Conservation (phyloP, 2,888 invertebrate genomes). For the Euplagia quadripunctaria region DNA sequence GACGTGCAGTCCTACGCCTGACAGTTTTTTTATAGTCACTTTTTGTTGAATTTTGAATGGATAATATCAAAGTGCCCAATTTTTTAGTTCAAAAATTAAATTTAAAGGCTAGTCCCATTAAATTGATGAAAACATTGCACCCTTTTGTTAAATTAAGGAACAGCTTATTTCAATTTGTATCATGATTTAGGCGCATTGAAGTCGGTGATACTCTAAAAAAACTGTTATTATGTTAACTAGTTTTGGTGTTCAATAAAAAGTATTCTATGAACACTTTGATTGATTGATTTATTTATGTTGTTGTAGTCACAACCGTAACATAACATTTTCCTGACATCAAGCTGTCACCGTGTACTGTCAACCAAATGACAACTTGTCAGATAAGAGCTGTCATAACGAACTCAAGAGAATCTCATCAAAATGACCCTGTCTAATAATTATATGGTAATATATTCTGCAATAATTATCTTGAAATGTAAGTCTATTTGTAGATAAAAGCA, state of each 20-base stretch:
- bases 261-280: neutral
- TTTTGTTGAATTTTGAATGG: too few relatives aligned
- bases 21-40: neutral
- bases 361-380: conserved; percentile 43
- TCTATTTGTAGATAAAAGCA: neutral
- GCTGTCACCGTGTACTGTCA: conserved; percentile 37
- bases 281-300: conserved; percentile 1
- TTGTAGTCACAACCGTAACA: conserved; percentile 17
- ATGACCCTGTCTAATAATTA: conserved; percentile 2
- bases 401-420: conserved; percentile 34
- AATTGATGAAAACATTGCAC: too few relatives aligned
- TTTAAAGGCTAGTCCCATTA: too few relatives aligned
- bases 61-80: too few relatives aligned
- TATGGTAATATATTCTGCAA: neutral
- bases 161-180: neutral
- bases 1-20: too few relatives aligned
- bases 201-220: neutral
- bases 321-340: conserved; percentile 33
- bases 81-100: too few relatives aligned
- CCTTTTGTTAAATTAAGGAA: neutral
- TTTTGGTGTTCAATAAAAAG: neutral
- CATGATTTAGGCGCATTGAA: neutral
- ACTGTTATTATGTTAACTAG: neutral
- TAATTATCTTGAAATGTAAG: neutral
- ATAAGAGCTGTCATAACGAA: conserved; percentile 26